These are phyloP conservation scores for Bembecia ichneumoniformis DNA, from an alignment of 2,888 invertebrate species.

Conservation along the genomic window DNA sequence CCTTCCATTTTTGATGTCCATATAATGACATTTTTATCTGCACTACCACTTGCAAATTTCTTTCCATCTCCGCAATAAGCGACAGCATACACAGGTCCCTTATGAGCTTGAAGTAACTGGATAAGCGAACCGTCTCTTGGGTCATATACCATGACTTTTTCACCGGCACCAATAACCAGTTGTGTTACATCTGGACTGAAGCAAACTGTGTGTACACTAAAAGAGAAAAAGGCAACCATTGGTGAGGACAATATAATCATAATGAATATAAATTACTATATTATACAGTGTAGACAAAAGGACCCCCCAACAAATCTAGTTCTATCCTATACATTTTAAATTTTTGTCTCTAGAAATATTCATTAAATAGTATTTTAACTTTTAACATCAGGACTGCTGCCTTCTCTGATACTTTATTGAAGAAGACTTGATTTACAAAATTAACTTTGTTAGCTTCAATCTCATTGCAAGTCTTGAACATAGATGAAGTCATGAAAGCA, in stretches of 20 bases:
- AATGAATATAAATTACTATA: constrained; percentile 3
- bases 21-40: constrained; percentile 97
- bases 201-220: constrained; percentile 93
- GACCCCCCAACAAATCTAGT: no score
- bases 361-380: no score
- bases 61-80: constrained; percentile 95
- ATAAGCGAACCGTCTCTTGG: constrained; percentile 90
- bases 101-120: constrained; percentile 95
- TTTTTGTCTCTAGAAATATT: no score
- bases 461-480: no score
- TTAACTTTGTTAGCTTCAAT: no score
- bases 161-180: constrained; percentile 94
- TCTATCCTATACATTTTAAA: no score
- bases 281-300: neutral
- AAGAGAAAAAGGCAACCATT: constrained; percentile 9
- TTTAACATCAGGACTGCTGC: no score
- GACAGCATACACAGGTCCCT: constrained; percentile 93
- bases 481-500: no score
- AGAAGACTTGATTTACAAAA: no score
- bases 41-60: constrained; percentile 96
- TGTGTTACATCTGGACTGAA: constrained; percentile 97
- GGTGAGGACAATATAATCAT: neutral
- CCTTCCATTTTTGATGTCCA: constrained; percentile 98
- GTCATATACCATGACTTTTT: constrained; percentile 95
- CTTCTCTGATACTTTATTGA: no score